These are phyloP conservation scores for Fukomys damarensis DNA, from an alignment of 2,113 vertebrate genomes.

Conservation along the genomic window DNA sequence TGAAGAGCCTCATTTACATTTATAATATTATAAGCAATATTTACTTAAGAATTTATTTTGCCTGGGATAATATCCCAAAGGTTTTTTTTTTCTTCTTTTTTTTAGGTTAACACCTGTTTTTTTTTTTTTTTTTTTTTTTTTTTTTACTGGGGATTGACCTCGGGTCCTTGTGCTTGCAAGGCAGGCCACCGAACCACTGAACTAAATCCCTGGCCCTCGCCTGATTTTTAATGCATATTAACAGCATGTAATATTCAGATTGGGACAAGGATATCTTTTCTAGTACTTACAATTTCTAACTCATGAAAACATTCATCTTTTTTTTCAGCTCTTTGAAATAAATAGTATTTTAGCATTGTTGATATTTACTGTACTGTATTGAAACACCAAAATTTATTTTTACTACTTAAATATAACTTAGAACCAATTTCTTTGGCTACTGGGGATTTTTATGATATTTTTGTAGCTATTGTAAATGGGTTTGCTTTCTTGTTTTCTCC, in stretches of 20 bases:
- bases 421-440: not conserved
- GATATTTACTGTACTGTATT: too few relatives aligned
- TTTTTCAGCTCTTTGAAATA: not conserved
- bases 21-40: not conserved
- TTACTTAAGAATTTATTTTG: not conserved
- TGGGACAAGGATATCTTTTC: not conserved
- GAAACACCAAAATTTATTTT: not conserved
- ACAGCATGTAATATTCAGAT: too few relatives aligned
- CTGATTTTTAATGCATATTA: not conserved
- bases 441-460: not conserved
- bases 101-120: too few relatives aligned
- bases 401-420: not conserved
- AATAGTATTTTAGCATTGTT: too few relatives aligned
- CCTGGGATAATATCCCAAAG: not conserved
- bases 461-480: not conserved
- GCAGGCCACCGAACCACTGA: too few relatives aligned
- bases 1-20: not conserved
- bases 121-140: too few relatives aligned
- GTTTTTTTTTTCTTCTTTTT: not conserved
- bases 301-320: not conserved
- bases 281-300: not conserved
- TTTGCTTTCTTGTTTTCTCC: not conserved
- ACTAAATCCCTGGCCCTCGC: too few relatives aligned
- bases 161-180: too few relatives aligned
- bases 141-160: too few relatives aligned